Base-by-base conservation (phyloP, 2,113 vertebrate species). In the Procavia capensis region DNA sequence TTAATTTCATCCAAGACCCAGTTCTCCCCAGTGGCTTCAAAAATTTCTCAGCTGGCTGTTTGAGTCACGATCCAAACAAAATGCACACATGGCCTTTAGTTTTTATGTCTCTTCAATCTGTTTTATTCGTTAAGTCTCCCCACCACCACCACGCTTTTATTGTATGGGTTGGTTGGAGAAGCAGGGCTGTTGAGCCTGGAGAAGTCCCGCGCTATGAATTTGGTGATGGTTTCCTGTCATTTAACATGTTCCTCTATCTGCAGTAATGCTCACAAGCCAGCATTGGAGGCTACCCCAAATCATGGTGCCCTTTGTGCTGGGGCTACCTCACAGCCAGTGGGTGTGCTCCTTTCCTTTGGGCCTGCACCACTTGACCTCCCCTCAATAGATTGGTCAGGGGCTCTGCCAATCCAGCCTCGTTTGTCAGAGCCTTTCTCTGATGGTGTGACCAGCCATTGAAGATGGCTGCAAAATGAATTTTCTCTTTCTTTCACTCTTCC, bases 301-400 rank as follows among this genome's bases (percentile, higher is more conserved):
- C 63, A 66, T 4, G 3, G 27, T 66, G 50, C 57, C 3, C 57
- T 22, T 59, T 59, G 57, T 22, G 57, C 19, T 9, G 20, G 57
- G 57, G 19, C 20, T 59, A 59, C 57, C 57, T 59, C 3, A 59
- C 57, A 59, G 57, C 29, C 14, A 31, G 7, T 3, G 7, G 4
- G 4, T 39, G 9, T 41, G 11, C 34, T 54, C 25, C 45, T 6
- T 10, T 29, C 29, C 22, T 5, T 39, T 57, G 17, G 17, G 41
- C 36, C 31, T 11, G 4, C 1, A 1, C 6, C 6, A 7, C 43
- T 43, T 59, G 22, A 2, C 39, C 20, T 1, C 9, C 31, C 36
- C 4, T 41, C 22, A 9, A 25, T 59, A n/a, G 34, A 1, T 20
- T 25, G 14, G 25, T 25, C 27, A 2, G 9, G 22, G 87, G 54